These are phyloP conservation scores for Elysia chlorotica DNA, from an alignment of 1,140 invertebrate species.

Conservation along the genomic window DNA sequence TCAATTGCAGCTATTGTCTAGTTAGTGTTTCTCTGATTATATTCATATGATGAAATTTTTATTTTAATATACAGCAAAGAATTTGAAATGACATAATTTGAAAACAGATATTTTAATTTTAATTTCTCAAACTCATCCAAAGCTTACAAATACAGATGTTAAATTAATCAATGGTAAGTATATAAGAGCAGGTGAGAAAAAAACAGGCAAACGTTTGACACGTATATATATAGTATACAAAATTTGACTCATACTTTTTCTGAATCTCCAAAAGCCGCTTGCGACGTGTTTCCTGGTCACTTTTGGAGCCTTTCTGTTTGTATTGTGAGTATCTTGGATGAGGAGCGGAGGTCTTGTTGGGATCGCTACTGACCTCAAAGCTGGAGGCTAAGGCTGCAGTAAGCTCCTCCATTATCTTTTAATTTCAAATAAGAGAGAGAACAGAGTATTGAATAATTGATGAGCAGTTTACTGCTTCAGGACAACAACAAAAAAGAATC, in stretches of 20 bases:
- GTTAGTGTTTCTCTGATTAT: not conserved
- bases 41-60: no score
- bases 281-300: slow-evolving; percentile 50
- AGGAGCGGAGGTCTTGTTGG: slow-evolving; percentile 46
- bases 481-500: no score
- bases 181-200: no score
- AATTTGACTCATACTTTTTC: slow-evolving; percentile 44
- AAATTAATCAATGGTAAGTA: no score
- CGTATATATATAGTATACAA: not conserved
- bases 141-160: no score
- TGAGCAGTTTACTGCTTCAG: no score
- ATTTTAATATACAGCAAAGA: no score
- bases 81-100: no score
- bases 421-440: no score
- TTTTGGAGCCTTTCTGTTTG: slow-evolving; percentile 42
- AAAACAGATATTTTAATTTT: no score
- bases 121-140: no score
- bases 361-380: slow-evolving; percentile 46
- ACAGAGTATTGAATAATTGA: no score
- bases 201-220: not conserved
- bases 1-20: not conserved
- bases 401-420: slow-evolving; percentile 59
- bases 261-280: slow-evolving; percentile 50
- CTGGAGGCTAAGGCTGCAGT: slow-evolving; percentile 41
- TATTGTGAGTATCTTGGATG: slow-evolving; percentile 58